Base-by-base conservation (phyloP, 2,888 invertebrate species). In the Callimorpha dominula region DNA sequence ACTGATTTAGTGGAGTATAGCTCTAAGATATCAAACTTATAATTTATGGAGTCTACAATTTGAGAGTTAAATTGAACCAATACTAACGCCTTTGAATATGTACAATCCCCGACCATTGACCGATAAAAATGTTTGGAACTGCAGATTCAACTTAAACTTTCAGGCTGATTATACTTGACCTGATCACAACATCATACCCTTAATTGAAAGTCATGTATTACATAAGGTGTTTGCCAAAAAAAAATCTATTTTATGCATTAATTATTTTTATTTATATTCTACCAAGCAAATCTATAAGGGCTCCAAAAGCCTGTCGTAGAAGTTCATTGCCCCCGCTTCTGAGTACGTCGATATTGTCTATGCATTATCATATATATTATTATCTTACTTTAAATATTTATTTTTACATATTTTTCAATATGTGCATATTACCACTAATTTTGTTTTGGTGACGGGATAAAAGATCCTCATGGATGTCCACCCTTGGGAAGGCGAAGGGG, bases 1-100 rank as follows among this genome's bases (percentile, higher is more conserved):
- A 46, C 71, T 78, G 78, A 82, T 80, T 80, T 72, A 82, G 54
- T 71, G 31, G 12, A 65, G 65, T 31, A 43, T n/a, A 71, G 42
- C 12, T 65, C 17, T 65, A 65, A 12, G 14, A 31, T 31, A 31
- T 60, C 31, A 60, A 14, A 60, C 60, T 60, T 31, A 14, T 31
- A 14, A 31, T 31, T 31, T 60, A 60, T 31, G 14, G 14, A 14
- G 31, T 60, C 31, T 60, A 31, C 31, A 60, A 7, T 31, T 14
- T 14, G 5, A 60, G 14, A 60, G 6, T 31, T 31, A 5, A 14
- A 60, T 31, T 31, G 12, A 31, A 31, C 11, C 31, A 60, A 60
- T 60, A 60, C 20, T 57, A 57, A 57, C 20, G 57, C 12, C 20
- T 11, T 20, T 20, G 12, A 57, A 50, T 14, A 31, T 31, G 31